These are phyloP conservation scores for Leucoma salicis DNA, from an alignment of 2,888 invertebrate species.

Conservation along the genomic window DNA sequence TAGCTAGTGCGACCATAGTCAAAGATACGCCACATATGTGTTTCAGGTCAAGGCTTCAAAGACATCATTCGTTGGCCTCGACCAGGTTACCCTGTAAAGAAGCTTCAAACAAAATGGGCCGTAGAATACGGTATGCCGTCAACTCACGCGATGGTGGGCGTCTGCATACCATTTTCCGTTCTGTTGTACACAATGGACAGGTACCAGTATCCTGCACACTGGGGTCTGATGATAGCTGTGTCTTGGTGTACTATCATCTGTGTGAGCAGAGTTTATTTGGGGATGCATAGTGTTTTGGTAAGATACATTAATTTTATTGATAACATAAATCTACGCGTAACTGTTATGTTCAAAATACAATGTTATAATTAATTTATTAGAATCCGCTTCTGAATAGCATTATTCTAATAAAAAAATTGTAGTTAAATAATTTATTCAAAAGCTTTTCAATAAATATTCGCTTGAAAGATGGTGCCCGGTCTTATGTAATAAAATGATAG, in stretches of 20 bases:
- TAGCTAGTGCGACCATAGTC: too few relatives aligned
- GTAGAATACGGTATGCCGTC: conserved; percentile 97
- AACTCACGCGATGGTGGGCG: conserved; percentile 95
- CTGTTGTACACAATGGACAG: conserved; percentile 89
- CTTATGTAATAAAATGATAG: too few relatives aligned
- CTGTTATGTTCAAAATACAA: too few relatives aligned
- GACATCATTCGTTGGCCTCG: conserved; percentile 94
- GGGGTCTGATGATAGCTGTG: conserved; percentile 83
- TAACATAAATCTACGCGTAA: too few relatives aligned
- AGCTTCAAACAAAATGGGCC: conserved; percentile 93
- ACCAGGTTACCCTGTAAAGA: conserved; percentile 91
- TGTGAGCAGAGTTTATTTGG: conserved; percentile 92
- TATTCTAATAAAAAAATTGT: too few relatives aligned
- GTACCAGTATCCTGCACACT: conserved; percentile 86
- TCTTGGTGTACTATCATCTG: conserved; percentile 90
- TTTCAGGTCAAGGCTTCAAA: conserved; percentile 92
- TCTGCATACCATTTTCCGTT: conserved; percentile 93
- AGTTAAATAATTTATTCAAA: too few relatives aligned
- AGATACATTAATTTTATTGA: too few relatives aligned
- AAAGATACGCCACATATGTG: too few relatives aligned
- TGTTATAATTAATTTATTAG: too few relatives aligned
- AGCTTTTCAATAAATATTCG: too few relatives aligned
- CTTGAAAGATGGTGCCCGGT: too few relatives aligned
- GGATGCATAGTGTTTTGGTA: conserved; percentile 96
- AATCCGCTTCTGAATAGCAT: too few relatives aligned